Evolutionary conservation across 2,113 vertebrate species (phyloP), one percentile per base, ranked within the genome.

Genomic region (Cygnus buccinator): DNA sequence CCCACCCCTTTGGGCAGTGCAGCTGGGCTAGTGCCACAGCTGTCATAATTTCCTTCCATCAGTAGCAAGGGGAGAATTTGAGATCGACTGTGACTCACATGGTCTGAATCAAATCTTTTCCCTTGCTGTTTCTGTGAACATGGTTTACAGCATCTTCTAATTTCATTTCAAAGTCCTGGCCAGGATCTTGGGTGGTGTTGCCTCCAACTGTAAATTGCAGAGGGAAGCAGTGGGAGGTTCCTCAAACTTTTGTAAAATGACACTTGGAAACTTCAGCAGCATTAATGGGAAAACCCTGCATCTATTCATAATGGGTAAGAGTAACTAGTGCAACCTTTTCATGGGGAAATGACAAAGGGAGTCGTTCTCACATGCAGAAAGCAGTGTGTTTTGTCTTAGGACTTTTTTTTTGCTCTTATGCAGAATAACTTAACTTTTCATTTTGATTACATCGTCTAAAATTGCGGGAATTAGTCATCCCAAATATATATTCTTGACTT

Each of bases 181-280:
- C 35, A 46, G 82, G 58, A 26, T 31, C 79, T 65, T 16, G 79
- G 84, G 83, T 52, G 78, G 11, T n/a, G 92, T 26, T 55, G 48
- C 81, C 58, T 29, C 4, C 90, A 31, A 9, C 81, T 35, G 76
- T 46, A 33, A 81, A 46, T 71, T 3, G 54, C 82, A 5, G 66
- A 9, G 81, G 92, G 61, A 50, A 91, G 43, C 68, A 58, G 54
- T 19, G 78, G 80, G 88, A 83, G 83, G 84, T 63, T 88, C 77
- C 92, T 80, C 58, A 3, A 13, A 11, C 74, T 86, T 41, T 9
- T 43, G 93, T 61, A 43, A 68, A 81, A 74, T 19, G 61, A 91
- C 71, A 22, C 80, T 89, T 54, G 92, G 93, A 95, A 95, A 97
- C 29, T 94, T 73, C 12, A 70, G 72, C 78, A 73, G 62, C 74